Base-by-base conservation (phyloP, 2,797 vertebrate genomes). In the Neosalanx taihuensis region DNA sequence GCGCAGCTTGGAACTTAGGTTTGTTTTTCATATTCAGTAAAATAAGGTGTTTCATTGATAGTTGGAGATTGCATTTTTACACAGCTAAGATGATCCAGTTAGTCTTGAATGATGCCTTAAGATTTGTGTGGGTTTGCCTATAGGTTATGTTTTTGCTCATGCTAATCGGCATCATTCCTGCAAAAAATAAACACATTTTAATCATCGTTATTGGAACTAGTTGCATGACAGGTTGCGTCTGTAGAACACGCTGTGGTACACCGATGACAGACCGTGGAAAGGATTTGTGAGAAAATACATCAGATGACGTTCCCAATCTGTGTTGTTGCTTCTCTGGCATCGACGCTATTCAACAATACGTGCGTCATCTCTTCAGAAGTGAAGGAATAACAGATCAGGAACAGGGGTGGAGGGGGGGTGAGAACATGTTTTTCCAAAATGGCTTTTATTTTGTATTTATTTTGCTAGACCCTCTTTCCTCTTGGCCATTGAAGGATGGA, bases 161-260 rank as follows among this genome's bases (percentile, higher is more conserved):
- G 69, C 63, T 71, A 62, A 75, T 75, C 73, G 9, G 69, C 57
- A 60, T 61, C 58, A 53, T 46, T 67, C 41, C 46, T 67, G 69
- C 69, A 71, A 70, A 17, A 26, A 26, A 26, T 26, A 26, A 26
- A 26, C 23, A 26, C 23, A 26, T 51, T 71, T 75, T 71, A 75
- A 75, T 75, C 73, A 41, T 75, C 73, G 63, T 75, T 75, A 75
- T 71, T 75, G 73, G 73, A 71, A 71, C 69, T 75, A 71, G 57
- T 67, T 35, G 73, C 64, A 56, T 75, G 73, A 41, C 31, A 46
- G 64, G 20, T 72, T 51, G 46, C 46, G 65, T 70, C 70, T 35
- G 23, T 68, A 20, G 64, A 70, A 41, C 69, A 64, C 59, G 4
- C 62, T 66, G 68, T 74, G 58, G 56, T 59, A 17, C 63, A 17